phyloP scores from a whole-genome alignment of 2,888 invertebrate genomes.

The Digitonthophagus gazella region DNA sequence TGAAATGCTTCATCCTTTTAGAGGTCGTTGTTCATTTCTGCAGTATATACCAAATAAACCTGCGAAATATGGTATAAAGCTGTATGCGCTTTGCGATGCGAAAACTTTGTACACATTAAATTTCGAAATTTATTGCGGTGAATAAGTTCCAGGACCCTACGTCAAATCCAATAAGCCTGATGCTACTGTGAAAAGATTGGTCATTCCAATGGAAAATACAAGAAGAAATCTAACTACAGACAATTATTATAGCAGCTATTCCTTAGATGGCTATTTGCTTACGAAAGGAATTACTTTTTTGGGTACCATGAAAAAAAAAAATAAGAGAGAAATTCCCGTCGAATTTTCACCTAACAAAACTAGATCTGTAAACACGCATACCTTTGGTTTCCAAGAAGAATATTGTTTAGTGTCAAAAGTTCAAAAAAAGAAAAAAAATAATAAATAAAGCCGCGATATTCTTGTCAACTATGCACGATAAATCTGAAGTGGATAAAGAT shows the following conservation, averaged over 20 bases:
- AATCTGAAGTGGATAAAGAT: background rate
- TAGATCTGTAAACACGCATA: background rate
- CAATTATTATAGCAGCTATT: constrained; percentile 1
- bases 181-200: constrained; percentile 9
- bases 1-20: constrained; percentile 8
- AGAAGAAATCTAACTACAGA: constrained; percentile 1
- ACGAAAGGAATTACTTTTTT: background rate
- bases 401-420: background rate
- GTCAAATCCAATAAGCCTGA: background rate
- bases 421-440: background rate
- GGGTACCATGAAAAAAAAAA: constrained; percentile 4
- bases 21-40: background rate
- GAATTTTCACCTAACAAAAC: background rate
- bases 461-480: background rate
- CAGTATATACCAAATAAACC: constrained; percentile 13
- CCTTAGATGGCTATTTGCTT: background rate
- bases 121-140: constrained; percentile 6
- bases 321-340: background rate
- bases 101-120: constrained; percentile 7
- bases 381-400: background rate
- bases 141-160: background rate
- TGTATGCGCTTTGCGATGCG: constrained; percentile 10
- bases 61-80: constrained; percentile 9
- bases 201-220: constrained; percentile 7
- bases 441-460: constrained; percentile 3